Conservation (phyloP, 2,113 vertebrate genomes). For the Orcinus orca region DNA sequence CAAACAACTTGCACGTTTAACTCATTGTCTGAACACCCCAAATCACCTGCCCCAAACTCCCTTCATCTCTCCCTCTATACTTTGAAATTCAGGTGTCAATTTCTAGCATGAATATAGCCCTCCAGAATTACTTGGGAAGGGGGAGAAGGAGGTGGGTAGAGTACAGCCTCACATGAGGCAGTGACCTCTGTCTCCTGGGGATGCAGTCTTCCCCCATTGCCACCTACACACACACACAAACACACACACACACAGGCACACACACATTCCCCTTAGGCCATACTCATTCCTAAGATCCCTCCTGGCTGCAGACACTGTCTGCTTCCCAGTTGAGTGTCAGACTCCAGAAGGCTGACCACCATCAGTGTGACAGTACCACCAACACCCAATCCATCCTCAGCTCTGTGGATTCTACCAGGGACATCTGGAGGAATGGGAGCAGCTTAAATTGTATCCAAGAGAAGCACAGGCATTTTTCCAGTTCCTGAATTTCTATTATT, state of each 20-base stretch:
- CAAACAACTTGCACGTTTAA: neutral
- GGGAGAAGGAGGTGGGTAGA: neutral
- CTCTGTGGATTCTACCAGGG: neutral
- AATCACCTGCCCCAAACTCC: neutral
- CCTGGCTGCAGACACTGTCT: neutral
- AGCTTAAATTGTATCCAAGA: neutral
- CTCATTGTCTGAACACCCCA: neutral
- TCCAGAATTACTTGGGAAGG: neutral
- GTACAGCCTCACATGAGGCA: neutral
- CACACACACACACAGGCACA: neutral
- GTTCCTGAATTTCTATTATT: neutral
- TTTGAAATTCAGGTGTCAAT: neutral
- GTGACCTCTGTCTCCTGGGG: neutral
- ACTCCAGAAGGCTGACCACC: neutral
- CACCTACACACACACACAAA: neutral
- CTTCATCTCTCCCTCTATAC: neutral
- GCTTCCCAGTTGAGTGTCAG: neutral
- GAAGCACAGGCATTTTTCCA: neutral
- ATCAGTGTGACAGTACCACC: neutral
- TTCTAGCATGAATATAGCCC: neutral
- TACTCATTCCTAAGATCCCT: neutral
- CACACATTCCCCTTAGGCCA: neutral
- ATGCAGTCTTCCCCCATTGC: neutral
- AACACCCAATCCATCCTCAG: neutral
- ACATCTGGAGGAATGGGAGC: neutral